Evolutionary conservation across 2,113 vertebrate species (phyloP), one percentile per base, ranked within the genome.

Genomic region (Sander lucioperca): DNA sequence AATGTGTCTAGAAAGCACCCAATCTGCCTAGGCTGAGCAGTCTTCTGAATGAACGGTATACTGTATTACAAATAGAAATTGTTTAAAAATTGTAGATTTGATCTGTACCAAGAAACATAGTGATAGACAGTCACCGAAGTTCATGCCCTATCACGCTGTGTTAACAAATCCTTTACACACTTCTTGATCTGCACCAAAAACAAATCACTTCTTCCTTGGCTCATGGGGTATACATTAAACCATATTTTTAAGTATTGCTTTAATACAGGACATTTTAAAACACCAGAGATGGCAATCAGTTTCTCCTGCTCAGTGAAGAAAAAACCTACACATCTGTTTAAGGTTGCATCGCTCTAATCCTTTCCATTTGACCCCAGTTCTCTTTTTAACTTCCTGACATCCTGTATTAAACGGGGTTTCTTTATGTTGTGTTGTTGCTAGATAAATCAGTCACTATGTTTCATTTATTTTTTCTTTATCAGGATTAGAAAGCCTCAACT

Each of bases 381-480:
- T 57, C 51, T 2, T 65, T 66, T 65, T 30, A 33, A 48, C 53
- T 18, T 27, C 25, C 30, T 70, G 70, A 56, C 45, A 80, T 65
- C 16, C 39, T 80, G 48, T 6, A 33, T 70, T 57, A 47, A 74
- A 70, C 47, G 33, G 51, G 7, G 61, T 50, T 54, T 47, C 23
- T 36, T 33, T 63, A 68, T 64, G 25, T 43, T 65, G 63, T 77
- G 72, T 19, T 74, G 62, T 58, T 58, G 53, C 36, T 1, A 83
- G 77, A 86, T 77, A 86, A 81, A 84, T 83, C 80, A 65, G 72
- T 83, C 72, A 69, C 19, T 69, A 73, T 30, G 14, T 71, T 64
- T 47, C 18, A 10, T 5, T 82, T 51, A 43, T 47, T 39, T 63
- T 47, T 51, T 21, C 43, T 82, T 79, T 80, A 87, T 87, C 69